phyloP scores from a whole-genome alignment of 2,888 invertebrate species.

The Caenorhabditis japonica region DNA sequence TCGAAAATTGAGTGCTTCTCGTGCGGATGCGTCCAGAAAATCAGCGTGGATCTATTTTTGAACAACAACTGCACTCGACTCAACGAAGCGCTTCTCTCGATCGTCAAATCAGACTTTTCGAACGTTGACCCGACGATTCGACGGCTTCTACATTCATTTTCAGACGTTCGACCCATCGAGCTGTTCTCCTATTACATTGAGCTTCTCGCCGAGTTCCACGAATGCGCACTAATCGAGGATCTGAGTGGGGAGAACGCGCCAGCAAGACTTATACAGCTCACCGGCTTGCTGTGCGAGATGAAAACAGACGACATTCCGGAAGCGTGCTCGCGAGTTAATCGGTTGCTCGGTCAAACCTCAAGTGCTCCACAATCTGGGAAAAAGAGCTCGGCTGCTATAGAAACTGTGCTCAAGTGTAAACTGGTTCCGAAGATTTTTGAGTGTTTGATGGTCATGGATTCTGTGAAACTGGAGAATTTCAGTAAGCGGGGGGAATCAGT shows the following conservation, averaged over 20 bases:
- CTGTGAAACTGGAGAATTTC: constrained; percentile 1
- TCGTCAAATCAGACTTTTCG: not conserved
- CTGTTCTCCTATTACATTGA: constrained; percentile 26
- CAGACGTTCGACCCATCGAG: constrained; percentile 7
- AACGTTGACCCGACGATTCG: constrained; percentile 1
- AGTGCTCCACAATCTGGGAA: not conserved
- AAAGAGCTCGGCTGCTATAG: constrained; percentile 4
- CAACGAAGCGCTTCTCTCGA: constrained; percentile 8
- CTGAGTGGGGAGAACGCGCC: not conserved
- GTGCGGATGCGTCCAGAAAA: constrained; percentile 35
- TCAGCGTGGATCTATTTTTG: constrained; percentile 8
- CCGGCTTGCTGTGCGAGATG: constrained; percentile 21
- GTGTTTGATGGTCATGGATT: not conserved
- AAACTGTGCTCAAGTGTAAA: not conserved
- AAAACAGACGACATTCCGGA: constrained; percentile 5
- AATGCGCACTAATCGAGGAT: constrained; percentile 18
- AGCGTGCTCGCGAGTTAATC: constrained; percentile 10
- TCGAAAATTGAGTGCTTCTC: constrained; percentile 23
- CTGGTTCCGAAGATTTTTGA: constrained; percentile 34
- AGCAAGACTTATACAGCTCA: constrained; percentile 10
- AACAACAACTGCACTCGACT: constrained; percentile 16
- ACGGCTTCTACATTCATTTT: constrained; percentile 1
- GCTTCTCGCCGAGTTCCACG: constrained; percentile 9
- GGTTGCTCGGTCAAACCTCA: not conserved
- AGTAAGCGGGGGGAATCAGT: not conserved